These are phyloP conservation scores for Syngnathus floridae DNA, from an alignment of 2,113 vertebrate species.

Conservation along the genomic window DNA sequence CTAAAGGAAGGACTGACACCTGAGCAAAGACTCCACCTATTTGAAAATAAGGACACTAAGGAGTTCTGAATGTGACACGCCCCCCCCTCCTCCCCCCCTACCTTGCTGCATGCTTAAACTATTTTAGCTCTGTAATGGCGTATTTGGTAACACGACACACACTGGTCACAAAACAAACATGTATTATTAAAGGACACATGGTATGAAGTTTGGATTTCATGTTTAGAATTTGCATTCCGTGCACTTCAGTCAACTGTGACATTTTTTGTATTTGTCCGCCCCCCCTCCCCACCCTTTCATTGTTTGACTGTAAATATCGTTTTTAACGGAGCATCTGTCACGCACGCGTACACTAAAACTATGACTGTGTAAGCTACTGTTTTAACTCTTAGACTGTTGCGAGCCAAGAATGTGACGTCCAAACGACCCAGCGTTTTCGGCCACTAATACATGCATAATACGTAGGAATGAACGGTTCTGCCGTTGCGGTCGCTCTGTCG, in stretches of 20 bases:
- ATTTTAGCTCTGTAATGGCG: constrained; percentile 69
- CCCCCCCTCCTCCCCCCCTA: constrained; percentile 17
- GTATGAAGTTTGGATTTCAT: constrained; percentile 73
- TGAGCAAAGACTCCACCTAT: constrained; percentile 77
- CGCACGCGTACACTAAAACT: constrained; percentile 67
- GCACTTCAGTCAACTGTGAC: constrained; percentile 79
- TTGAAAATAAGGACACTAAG: constrained; percentile 76
- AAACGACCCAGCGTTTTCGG: constrained; percentile 34
- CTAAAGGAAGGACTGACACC: constrained; percentile 77
- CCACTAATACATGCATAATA: constrained; percentile 41
- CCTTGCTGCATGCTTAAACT: constrained; percentile 68
- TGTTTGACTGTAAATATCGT: constrained; percentile 77
- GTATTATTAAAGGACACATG: constrained; percentile 61
- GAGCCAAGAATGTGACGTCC: constrained; percentile 60
- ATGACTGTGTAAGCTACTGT: constrained; percentile 79
- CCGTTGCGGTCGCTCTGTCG: constrained; percentile 25
- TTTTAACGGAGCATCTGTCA: constrained; percentile 68
- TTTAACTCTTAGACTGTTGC: constrained; percentile 71
- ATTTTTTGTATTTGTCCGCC: constrained; percentile 34
- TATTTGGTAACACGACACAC: constrained; percentile 69
- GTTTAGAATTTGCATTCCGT: constrained; percentile 73
- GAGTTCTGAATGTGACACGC: constrained; percentile 69
- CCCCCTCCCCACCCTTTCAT: constrained; percentile 43
- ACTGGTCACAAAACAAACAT: constrained; percentile 70
- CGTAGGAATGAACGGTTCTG: constrained; percentile 37